These are phyloP conservation scores for Sturnus vulgaris DNA, from an alignment of 2,113 vertebrate genomes.

Conservation along the genomic window DNA sequence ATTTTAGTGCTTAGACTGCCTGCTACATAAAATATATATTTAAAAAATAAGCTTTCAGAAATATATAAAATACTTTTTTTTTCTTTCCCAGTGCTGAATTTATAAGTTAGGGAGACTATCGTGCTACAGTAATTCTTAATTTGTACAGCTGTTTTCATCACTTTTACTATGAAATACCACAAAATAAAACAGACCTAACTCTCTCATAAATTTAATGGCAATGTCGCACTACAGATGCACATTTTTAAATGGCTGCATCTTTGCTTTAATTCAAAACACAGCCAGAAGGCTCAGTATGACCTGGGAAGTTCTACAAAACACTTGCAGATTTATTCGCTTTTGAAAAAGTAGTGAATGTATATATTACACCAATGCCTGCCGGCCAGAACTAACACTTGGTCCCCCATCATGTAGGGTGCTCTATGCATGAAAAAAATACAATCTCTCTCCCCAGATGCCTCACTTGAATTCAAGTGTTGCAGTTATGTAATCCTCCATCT, in stretches of 20 bases:
- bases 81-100: not conserved
- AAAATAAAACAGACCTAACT: constrained; percentile 16
- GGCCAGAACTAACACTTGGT: not conserved
- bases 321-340: not conserved
- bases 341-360: not conserved
- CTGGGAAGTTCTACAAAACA: constrained; percentile 4
- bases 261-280: constrained; percentile 34
- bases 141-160: constrained; percentile 30
- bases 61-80: not conserved
- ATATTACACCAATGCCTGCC: not conserved
- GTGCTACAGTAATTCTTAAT: constrained; percentile 25
- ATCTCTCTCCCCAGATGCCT: not conserved
- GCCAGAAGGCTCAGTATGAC: constrained; percentile 5
- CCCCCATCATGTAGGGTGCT: not conserved
- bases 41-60: constrained; percentile 22
- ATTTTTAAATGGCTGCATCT: constrained; percentile 12
- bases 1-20: constrained; percentile 8
- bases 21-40: constrained; percentile 12
- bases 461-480: not conserved
- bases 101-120: not conserved
- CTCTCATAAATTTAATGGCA: constrained; percentile 4
- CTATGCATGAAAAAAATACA: not conserved
- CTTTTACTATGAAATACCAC: not conserved
- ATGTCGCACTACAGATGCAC: not conserved
- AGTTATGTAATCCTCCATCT: not conserved